phyloP scores from a whole-genome alignment of 2,113 vertebrate species.

The Petroica traversi region DNA sequence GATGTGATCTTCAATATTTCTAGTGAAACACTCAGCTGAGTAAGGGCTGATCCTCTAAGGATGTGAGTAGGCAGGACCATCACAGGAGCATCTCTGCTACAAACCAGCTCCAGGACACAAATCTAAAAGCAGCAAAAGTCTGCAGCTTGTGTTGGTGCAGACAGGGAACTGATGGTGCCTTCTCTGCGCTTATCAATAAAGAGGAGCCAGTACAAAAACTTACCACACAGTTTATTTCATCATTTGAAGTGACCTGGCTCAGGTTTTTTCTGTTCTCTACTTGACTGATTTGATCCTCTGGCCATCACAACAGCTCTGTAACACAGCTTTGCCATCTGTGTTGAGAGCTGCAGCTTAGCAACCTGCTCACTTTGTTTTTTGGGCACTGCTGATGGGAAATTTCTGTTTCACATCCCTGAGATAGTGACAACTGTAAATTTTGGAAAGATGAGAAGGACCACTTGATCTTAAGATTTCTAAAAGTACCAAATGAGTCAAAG shows the following conservation, averaged over 20 bases:
- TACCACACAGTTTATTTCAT: not conserved
- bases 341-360: not conserved
- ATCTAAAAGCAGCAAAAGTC: not conserved
- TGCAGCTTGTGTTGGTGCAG: not conserved
- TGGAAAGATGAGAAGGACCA: not conserved
- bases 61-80: not conserved
- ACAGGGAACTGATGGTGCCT: not conserved
- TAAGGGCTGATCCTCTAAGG: not conserved
- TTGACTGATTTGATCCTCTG: not conserved
- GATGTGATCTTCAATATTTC: not conserved
- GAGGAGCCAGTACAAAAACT: not conserved
- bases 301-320: not conserved
- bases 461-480: not conserved
- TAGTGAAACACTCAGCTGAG: not conserved
- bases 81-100: not conserved
- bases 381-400: not conserved
- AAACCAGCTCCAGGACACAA: not conserved
- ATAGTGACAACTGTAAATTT: not conserved
- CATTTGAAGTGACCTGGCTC: not conserved
- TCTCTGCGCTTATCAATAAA: not conserved
- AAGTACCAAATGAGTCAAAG: not conserved
- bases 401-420: not conserved
- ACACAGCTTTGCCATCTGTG: not conserved
- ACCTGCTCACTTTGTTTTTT: fast-evolving
- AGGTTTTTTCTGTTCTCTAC: not conserved